Evolutionary conservation across 1,140 invertebrate species (phyloP).

Genomic region (Pantala flavescens): DNA sequence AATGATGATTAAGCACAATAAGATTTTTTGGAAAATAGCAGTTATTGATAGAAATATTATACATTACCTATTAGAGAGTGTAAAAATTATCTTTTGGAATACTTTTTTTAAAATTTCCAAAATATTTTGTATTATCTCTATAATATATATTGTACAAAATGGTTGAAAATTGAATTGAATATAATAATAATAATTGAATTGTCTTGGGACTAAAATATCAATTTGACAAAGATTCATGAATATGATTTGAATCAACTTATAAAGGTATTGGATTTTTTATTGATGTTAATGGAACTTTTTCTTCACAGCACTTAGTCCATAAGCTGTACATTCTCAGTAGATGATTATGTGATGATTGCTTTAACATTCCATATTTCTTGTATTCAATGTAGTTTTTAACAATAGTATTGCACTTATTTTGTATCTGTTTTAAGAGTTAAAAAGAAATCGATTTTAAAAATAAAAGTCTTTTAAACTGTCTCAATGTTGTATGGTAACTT

Average conservation of each 20-base stretch:
- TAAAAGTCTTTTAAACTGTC: background rate
- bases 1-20: background rate
- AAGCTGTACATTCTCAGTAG: background rate
- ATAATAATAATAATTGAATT: too few relatives aligned
- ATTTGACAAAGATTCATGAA: too few relatives aligned
- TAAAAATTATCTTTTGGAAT: slow-evolving; percentile 9
- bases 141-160: background rate
- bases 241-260: too few relatives aligned
- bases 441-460: background rate
- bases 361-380: background rate
- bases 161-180: background rate
- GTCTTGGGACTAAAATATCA: too few relatives aligned
- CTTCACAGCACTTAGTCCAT: too few relatives aligned
- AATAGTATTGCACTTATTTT: slow-evolving; percentile 1
- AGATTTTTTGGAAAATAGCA: background rate
- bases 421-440: background rate
- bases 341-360: background rate
- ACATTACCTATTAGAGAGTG: background rate
- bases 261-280: too few relatives aligned
- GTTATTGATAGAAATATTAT: background rate
- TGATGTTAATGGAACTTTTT: too few relatives aligned
- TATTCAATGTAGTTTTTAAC: background rate
- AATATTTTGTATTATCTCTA: background rate
- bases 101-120: background rate
- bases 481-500: background rate